Percentiles rank a stretch among this genome's conserved stretches.
These are phyloP conservation scores for Volucella inanis DNA, from an alignment of 2,888 invertebrate genomes.

Conservation along the genomic window DNA sequence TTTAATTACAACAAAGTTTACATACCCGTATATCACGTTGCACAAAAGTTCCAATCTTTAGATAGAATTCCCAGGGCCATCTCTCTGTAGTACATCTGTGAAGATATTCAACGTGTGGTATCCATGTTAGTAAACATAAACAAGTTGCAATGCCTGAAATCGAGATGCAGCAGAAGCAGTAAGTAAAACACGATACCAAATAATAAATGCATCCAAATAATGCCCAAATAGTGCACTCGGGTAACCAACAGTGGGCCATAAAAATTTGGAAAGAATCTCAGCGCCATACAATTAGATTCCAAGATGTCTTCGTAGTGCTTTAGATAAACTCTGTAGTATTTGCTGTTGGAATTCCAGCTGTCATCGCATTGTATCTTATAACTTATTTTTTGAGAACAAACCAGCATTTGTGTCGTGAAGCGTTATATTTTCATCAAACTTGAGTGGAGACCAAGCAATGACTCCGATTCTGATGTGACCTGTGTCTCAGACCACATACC, in stretches of 20 bases:
- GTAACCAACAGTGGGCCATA: background rate
- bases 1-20: slow-evolving; percentile 13
- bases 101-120: slow-evolving; percentile 43
- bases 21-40: background rate
- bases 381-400: too few relatives aligned
- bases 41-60: slow-evolving; percentile 2
- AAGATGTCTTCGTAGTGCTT: background rate
- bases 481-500: too few relatives aligned
- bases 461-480: too few relatives aligned
- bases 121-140: slow-evolving; percentile 1
- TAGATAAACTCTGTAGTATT: slow-evolving; percentile 14
- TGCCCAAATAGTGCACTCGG: background rate
- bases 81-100: background rate
- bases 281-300: background rate
- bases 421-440: too few relatives aligned
- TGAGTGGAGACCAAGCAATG: too few relatives aligned
- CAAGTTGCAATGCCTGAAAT: slow-evolving; percentile 3
- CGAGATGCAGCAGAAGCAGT: background rate
- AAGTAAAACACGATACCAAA: slow-evolving; percentile 5
- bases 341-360: slow-evolving; percentile 1
- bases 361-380: background rate
- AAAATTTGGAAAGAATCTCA: background rate
- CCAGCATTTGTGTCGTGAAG: too few relatives aligned
- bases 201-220: slow-evolving; percentile 6
- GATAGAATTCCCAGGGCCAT: slow-evolving; percentile 12